Base-by-base conservation (phyloP, 2,888 invertebrate genomes). In the Hirtodrosophila cameraria region DNA sequence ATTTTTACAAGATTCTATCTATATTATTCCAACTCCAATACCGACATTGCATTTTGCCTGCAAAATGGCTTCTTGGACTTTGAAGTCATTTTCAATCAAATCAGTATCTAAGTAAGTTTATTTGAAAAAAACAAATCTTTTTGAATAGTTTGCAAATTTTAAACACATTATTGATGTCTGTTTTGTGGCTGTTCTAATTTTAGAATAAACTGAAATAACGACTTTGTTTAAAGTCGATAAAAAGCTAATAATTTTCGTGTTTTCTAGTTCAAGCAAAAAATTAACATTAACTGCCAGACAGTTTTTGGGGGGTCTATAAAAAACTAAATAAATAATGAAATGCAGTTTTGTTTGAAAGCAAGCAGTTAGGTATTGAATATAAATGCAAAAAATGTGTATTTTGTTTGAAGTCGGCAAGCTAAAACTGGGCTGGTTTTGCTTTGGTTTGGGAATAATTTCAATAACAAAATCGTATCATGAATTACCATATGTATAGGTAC, bases 301-400 rank as follows among this genome's bases (percentile, higher is more conserved):
- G 1, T 5, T 20, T 13, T 28, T 8, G 16, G 13, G 7, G 1
- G 2, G 28, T 8, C 7, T 12, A 18, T 23, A 9, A 11, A 15
- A 28, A 38, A 60, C 16, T 31, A 16, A 50, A 57, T 31, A 43
- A 48, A 35, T 58, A 65, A 78, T 65, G 62, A 59, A 75, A 45
- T 78, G 78, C 82, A 81, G 60, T 65, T 65, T 2, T 61, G 60
- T 66, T 55, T 70, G 57, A 30, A 54, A 45, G 18, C 60, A 50
- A 52, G 58, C 59, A 59, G 60, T 38, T 61, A 30, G 39, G 45
- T 69, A 76, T 59, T 39, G 30, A 9, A 15, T 28, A 11, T 6
- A 46, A 9, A 11, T 15, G 23, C 35, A 39, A 16, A 43, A 50
- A 38, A 25, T 31, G 9, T 52, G 13, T 48, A 27, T 11, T 42